Base-by-base conservation (phyloP, 2,797 vertebrate species). In the Caiman crocodilus region DNA sequence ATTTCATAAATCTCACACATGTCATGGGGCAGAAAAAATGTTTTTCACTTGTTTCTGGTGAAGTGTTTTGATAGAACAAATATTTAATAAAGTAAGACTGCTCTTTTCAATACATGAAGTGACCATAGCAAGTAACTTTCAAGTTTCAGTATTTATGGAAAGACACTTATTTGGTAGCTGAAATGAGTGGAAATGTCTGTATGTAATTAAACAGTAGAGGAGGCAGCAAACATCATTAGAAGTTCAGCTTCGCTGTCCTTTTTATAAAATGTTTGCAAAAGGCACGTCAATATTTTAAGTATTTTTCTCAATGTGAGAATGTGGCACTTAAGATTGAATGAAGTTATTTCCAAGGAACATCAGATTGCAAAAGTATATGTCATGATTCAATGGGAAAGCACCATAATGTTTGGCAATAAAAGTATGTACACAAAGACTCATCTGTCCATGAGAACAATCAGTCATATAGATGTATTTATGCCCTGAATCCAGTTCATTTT, bases 261-360 rank as follows among this genome's bases (percentile, higher is more conserved):
- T 84, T 59, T 61, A 82, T 87, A 58, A 87, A 95, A 84, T 60
- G 8, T 83, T 94, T 93, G 57, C 73, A 89, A 79, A 91, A 94
- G 28, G 73, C 57, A 85, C 60, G 87, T 95, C 78, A 90, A 79
- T 92, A 90, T 67, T 93, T 60, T 50, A 32, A 88, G 16, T 85
- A 26, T 30, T 74, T 71, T 86, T 71, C 64, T 89, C 25, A 55
- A 23, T 78, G 16, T 87, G 56, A 86, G 90, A 94, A 89, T 42
- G 42, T 12, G 85, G 14, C 6, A 4, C 55, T 78, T 92, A 71
- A 67, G 59, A 83, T 4, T 2, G 79, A n/a, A n/a, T n/a, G n/a
- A n/a, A n/a, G n/a, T n/a, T n/a, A n/a, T n/a, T n/a, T n/a, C n/a
- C n/a, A n/a, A n/a, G n/a, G n/a, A n/a, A n/a, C n/a, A n/a, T n/a